Conservation (phyloP, 2,888 invertebrate species). For the Hydroisotoma schaefferi region DNA sequence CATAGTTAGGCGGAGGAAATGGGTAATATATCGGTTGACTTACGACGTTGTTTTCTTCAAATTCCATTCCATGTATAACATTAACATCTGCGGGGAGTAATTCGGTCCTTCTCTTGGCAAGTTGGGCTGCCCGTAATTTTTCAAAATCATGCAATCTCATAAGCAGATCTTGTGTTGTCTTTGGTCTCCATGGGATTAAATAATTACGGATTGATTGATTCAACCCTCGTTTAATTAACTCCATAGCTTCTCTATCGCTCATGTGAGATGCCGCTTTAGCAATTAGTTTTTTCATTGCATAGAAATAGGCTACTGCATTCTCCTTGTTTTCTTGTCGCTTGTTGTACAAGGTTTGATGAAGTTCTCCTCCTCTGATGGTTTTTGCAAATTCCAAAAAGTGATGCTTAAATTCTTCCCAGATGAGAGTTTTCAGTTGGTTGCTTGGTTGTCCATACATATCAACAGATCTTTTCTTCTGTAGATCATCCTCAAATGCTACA, state of each 20-base stretch:
- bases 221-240: slow-evolving; percentile 1
- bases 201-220: neutral
- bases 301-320: neutral
- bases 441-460: neutral
- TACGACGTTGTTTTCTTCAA: too few species aligned
- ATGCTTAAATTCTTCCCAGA: neutral
- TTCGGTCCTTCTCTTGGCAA: neutral
- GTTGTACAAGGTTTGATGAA: neutral
- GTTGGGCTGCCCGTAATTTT: neutral
- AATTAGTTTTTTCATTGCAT: slow-evolving; percentile 1
- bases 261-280: slow-evolving; percentile 1
- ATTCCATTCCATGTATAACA: too few species aligned
- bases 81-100: too few species aligned
- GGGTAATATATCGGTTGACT: too few species aligned
- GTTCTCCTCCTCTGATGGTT: neutral
- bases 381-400: neutral
- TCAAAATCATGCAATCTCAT: neutral
- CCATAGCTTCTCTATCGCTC: neutral
- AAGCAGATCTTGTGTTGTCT: neutral
- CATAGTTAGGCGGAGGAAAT: too few species aligned
- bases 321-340: neutral
- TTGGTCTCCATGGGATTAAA: neutral
- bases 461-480: neutral
- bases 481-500: neutral
- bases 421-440: neutral